These are phyloP conservation scores for Lasiommata megera DNA, from an alignment of 2,888 invertebrate species.

Conservation along the genomic window DNA sequence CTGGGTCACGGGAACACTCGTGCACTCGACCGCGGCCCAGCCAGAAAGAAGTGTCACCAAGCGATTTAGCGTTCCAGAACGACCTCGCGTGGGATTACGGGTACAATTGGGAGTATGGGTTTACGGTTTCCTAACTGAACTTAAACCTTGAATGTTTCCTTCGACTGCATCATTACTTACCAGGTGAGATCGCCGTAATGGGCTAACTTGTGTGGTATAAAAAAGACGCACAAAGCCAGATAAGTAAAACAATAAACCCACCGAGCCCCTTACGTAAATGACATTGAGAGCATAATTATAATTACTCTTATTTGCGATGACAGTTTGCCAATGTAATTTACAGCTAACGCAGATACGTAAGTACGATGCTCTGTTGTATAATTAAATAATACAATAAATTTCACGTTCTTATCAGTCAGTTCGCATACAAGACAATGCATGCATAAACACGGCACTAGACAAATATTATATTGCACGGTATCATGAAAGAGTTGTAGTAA, in stretches of 20 bases:
- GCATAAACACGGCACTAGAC: constrained; percentile 3
- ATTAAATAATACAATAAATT: constrained; percentile 32
- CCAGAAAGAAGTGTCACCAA: no score
- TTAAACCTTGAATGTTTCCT: no score
- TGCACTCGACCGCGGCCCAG: no score
- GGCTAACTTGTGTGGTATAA: no score
- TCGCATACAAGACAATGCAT: constrained; percentile 29
- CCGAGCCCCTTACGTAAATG: neutral
- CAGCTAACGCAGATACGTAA: constrained; percentile 9
- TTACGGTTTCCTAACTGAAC: no score
- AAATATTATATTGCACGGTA: constrained; percentile 16
- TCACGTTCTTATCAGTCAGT: constrained; percentile 32
- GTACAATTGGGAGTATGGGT: no score
- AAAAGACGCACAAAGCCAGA: neutral
- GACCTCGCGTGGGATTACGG: no score
- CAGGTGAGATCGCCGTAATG: no score
- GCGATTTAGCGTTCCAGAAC: no score
- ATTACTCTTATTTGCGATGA: neutral
- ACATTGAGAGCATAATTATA: constrained; percentile 12
- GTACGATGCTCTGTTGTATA: constrained; percentile 9
- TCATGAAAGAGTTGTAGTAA: neutral
- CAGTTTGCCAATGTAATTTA: constrained; percentile 13
- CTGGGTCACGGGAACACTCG: no score
- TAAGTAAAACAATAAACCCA: neutral
- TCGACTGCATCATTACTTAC: no score